Percentiles rank a stretch among this genome's conserved stretches.
Conservation (phyloP, 2,888 invertebrate species). For the Rhagium mordax region DNA sequence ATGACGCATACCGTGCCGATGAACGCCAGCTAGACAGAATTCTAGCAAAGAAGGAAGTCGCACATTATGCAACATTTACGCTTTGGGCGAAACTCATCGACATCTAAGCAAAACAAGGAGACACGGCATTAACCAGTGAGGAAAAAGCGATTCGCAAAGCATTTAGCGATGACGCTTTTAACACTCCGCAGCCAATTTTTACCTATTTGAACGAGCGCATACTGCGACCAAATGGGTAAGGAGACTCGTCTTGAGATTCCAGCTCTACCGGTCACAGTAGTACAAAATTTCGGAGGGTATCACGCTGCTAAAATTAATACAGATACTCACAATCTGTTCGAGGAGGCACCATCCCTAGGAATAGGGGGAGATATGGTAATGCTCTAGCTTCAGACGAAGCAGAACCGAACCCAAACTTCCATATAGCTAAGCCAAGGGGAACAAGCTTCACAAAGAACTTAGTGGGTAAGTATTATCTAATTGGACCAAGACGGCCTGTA, state of each 20-base stretch:
- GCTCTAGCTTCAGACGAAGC: slow-evolving; percentile 53
- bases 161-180: slow-evolving; percentile 27
- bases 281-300: slow-evolving; percentile 57
- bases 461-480: slow-evolving; percentile 48
- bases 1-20: background rate
- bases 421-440: slow-evolving; percentile 49
- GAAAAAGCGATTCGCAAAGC: slow-evolving; percentile 53
- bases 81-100: slow-evolving; percentile 48
- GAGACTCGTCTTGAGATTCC: slow-evolving; percentile 54
- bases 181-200: slow-evolving; percentile 56
- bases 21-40: slow-evolving; percentile 53
- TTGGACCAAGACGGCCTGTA: slow-evolving; percentile 53
- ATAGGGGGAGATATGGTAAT: slow-evolving; percentile 62
- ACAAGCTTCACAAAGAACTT: slow-evolving; percentile 51
- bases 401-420: slow-evolving; percentile 60
- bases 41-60: slow-evolving; percentile 51
- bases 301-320: slow-evolving; percentile 53
- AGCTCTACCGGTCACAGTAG: slow-evolving; percentile 52
- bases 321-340: slow-evolving; percentile 59
- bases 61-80: slow-evolving; percentile 55
- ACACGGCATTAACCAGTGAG: background rate
- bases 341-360: slow-evolving; percentile 59
- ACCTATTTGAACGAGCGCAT: slow-evolving; percentile 53
- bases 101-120: slow-evolving; percentile 44
- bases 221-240: slow-evolving; percentile 59